Conservation (phyloP, 2,797 vertebrate species). For the Chelon labrosus region DNA sequence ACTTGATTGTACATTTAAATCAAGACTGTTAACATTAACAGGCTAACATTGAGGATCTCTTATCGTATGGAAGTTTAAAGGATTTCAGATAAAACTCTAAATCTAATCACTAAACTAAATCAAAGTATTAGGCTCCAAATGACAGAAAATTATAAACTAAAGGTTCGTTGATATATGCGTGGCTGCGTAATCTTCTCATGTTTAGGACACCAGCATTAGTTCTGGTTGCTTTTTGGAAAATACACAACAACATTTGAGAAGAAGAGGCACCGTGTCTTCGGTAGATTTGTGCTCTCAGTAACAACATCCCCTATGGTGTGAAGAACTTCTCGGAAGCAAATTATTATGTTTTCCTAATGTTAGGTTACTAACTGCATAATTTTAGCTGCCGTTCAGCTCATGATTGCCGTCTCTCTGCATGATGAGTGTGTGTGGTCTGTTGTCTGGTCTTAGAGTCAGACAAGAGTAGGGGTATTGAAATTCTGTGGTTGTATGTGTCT, state of each 20-base stretch:
- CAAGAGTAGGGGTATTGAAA: slow-evolving; percentile 49
- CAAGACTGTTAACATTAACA: slow-evolving; percentile 13
- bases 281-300: slow-evolving; percentile 31
- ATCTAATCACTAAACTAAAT: not conserved
- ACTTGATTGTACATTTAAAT: slow-evolving; percentile 36
- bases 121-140: not conserved
- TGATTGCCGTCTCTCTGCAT: slow-evolving; percentile 60
- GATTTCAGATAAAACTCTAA: not conserved
- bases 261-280: not conserved
- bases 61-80: not conserved
- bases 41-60: slow-evolving; percentile 23
- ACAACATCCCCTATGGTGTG: slow-evolving; percentile 13
- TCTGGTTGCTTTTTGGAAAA: slow-evolving; percentile 8
- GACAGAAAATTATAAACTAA: not conserved
- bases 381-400: slow-evolving; percentile 59
- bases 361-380: slow-evolving; percentile 67
- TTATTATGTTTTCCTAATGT: slow-evolving; percentile 61
- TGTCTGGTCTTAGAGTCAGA: slow-evolving; percentile 52
- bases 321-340: slow-evolving; percentile 37
- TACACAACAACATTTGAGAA: slow-evolving; percentile 11
- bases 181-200: not conserved
- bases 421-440: slow-evolving; percentile 69
- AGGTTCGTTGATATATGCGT: not conserved
- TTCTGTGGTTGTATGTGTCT: slow-evolving; percentile 43
- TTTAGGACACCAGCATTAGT: not conserved